Evolutionary conservation across 2,888 invertebrate species (phyloP).

Genomic region (Oegoconia quadripuncta): DNA sequence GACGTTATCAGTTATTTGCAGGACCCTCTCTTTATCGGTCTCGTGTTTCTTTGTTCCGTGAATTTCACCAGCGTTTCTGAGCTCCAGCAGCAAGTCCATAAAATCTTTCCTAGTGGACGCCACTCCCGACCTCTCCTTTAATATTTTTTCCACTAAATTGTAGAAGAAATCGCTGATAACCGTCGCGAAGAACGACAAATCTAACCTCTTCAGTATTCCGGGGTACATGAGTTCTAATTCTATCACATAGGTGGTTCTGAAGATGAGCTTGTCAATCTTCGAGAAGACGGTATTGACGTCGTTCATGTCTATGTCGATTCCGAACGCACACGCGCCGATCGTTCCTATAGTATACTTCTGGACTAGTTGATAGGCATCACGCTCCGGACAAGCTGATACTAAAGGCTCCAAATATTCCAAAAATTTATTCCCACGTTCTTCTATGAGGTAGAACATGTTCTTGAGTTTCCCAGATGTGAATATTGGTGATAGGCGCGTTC

Average conservation of each 20-base stretch:
- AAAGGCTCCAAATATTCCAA: constrained; percentile 25
- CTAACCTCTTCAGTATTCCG: constrained; percentile 35
- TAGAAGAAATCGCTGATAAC: constrained; percentile 30
- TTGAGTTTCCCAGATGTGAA: constrained; percentile 52
- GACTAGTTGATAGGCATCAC: constrained; percentile 29
- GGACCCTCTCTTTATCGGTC: constrained; percentile 9
- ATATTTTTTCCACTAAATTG: constrained; percentile 29
- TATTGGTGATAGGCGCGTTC: constrained; percentile 42
- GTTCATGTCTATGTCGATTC: constrained; percentile 34
- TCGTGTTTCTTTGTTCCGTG: constrained; percentile 24
- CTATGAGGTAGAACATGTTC: constrained; percentile 45
- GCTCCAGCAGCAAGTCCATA: constrained; percentile 43
- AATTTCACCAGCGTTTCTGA: constrained; percentile 30
- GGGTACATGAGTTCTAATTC: constrained; percentile 44
- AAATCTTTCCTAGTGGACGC: constrained; percentile 41
- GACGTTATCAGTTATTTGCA: constrained; percentile 33
- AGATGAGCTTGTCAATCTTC: constrained; percentile 22
- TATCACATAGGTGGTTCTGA: constrained; percentile 16
- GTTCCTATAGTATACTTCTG: constrained; percentile 37
- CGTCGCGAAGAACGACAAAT: constrained; percentile 31
- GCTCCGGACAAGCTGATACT: constrained; percentile 2
- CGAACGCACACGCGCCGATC: constrained; percentile 42
- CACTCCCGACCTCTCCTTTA: constrained; percentile 33
- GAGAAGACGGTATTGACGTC: constrained; percentile 9
- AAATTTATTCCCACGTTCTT: constrained; percentile 35